Percentiles rank a stretch among this genome's conserved stretches.
Evolutionary conservation across 1,140 invertebrate species (phyloP).

Genomic region (Hermatobates lingyangjiaoensis): DNA sequence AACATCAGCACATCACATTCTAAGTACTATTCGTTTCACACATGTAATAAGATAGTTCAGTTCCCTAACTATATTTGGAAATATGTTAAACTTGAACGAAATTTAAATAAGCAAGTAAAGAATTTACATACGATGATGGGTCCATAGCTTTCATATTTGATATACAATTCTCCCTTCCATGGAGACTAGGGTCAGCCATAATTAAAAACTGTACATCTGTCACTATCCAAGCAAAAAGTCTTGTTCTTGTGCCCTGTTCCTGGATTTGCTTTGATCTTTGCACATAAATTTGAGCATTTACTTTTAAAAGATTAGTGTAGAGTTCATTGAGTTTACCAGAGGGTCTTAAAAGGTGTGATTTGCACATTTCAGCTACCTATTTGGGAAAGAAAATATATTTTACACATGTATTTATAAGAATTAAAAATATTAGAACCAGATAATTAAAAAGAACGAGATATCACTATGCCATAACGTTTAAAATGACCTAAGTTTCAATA

Average conservation of each 20-base stretch:
- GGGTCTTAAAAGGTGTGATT: constrained; percentile 62
- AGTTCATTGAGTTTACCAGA: constrained; percentile 76
- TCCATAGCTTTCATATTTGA: constrained; percentile 61
- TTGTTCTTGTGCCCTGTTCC: constrained; percentile 43
- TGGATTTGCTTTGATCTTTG: constrained; percentile 72
- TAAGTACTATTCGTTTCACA: too few species aligned
- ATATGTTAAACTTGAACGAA: not conserved
- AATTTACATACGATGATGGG: constrained; percentile 35
- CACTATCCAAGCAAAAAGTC: constrained; percentile 64
- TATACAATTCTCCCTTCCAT: constrained; percentile 61
- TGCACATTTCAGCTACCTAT: constrained; percentile 49
- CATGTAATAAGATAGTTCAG: not conserved
- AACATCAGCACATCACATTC: too few species aligned
- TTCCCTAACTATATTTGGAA: not conserved
- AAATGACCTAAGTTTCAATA: too few species aligned
- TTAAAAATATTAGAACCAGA: too few species aligned
- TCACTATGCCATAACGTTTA: too few species aligned
- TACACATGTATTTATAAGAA: not conserved
- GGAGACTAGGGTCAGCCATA: constrained; percentile 65
- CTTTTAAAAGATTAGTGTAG: constrained; percentile 63
- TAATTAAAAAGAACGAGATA: too few species aligned
- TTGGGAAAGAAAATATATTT: too few species aligned
- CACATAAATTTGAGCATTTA: constrained; percentile 89
- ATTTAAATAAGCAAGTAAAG: not conserved
- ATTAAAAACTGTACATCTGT: constrained; percentile 60